phyloP scores from a whole-genome alignment of 2,113 vertebrate species.

The Verasper variegatus region DNA sequence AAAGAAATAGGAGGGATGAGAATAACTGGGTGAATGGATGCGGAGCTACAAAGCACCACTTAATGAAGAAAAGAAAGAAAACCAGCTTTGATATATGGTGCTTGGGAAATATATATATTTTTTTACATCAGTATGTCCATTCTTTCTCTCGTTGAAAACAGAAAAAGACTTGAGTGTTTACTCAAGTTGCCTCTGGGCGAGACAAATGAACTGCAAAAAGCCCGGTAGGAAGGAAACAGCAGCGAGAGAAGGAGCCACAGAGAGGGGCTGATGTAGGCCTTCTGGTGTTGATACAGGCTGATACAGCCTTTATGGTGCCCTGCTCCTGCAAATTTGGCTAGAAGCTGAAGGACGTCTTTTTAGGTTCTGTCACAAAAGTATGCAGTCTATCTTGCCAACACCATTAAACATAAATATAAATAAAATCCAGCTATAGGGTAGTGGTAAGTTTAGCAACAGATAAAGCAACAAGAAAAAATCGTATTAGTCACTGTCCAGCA shows the following conservation, averaged over 20 bases:
- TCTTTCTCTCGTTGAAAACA: slow-evolving; percentile 22
- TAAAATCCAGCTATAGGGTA: too few relatives aligned
- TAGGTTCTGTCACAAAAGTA: too few relatives aligned
- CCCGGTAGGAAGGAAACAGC: not conserved
- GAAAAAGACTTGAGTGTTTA: slow-evolving; percentile 24
- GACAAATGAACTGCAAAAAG: slow-evolving; percentile 53
- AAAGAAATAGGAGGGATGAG: slow-evolving; percentile 23
- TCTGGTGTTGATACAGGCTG: slow-evolving; percentile 36
- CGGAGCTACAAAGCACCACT: slow-evolving; percentile 31
- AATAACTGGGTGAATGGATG: slow-evolving; percentile 65
- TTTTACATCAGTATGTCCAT: slow-evolving; percentile 1
- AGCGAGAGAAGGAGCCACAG: slow-evolving; percentile 37
- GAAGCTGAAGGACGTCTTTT: slow-evolving; percentile 11
- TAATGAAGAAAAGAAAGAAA: slow-evolving; percentile 12
- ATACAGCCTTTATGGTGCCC: slow-evolving; percentile 43
- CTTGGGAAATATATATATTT: slow-evolving; percentile 31
- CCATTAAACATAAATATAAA: not conserved
- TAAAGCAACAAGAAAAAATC: not conserved
- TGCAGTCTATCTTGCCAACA: slow-evolving; percentile 1
- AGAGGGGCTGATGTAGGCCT: slow-evolving; percentile 57
- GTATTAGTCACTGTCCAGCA: not conserved
- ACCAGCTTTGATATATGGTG: slow-evolving; percentile 23
- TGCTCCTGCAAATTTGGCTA: slow-evolving; percentile 15
- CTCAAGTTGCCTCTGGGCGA: slow-evolving; percentile 39
- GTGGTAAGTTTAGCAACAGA: not conserved